A percentile compares a stretch with the other conserved stretches of the same genome.
Conservation (phyloP, 2,113 vertebrate genomes). For the Clupea harengus region DNA sequence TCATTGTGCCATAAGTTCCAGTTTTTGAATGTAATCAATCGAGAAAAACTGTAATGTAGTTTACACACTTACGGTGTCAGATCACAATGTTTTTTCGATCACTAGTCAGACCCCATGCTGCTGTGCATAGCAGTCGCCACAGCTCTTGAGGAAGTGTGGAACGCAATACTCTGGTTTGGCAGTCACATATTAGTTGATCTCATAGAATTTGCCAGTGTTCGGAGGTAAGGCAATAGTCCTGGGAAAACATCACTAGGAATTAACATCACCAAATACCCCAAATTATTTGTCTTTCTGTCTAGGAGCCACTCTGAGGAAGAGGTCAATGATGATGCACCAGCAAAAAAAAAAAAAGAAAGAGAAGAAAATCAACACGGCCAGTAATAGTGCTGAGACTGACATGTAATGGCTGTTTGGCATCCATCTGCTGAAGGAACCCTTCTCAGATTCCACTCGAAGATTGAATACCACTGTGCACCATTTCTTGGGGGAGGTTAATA, state of each 20-base stretch:
- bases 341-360: neutral
- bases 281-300: neutral
- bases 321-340: neutral
- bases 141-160: conserved; percentile 11
- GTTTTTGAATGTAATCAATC: no score
- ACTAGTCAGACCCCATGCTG: no score
- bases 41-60: no score
- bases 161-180: conserved; percentile 28
- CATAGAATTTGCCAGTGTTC: conserved; percentile 24
- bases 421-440: neutral
- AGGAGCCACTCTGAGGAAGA: no score
- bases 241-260: conserved; percentile 25
- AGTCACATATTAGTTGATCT: conserved; percentile 8
- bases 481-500: conserved; percentile 3
- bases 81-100: no score
- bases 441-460: neutral
- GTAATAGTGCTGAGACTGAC: neutral
- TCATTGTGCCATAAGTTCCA: no score
- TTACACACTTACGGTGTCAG: no score
- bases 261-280: neutral
- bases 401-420: neutral
- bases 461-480: neutral
- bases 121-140: neutral
- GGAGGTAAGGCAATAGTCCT: conserved; percentile 30
- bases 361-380: neutral